phyloP scores from a whole-genome alignment of 2,113 vertebrate species.

The Poecile atricapillus region DNA sequence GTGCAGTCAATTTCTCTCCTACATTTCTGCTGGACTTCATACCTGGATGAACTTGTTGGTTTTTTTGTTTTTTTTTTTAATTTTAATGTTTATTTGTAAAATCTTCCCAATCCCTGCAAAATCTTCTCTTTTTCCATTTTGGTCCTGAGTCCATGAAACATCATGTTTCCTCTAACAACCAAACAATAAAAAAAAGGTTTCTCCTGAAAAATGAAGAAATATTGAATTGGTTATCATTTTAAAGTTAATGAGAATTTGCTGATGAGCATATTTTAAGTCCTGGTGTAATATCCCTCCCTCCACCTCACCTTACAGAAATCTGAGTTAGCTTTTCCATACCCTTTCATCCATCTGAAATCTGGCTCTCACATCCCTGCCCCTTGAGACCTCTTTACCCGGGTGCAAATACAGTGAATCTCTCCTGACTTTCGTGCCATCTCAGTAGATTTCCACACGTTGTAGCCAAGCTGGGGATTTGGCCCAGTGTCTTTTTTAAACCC shows the following conservation, averaged over 20 bases:
- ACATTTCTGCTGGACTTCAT: neutral
- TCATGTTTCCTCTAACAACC: neutral
- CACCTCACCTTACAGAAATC: neutral
- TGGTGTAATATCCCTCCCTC: neutral
- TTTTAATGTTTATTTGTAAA: neutral
- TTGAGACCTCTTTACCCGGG: neutral
- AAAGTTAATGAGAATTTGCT: neutral
- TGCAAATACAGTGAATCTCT: neutral
- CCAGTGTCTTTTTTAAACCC: constrained; percentile 63
- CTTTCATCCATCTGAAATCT: neutral
- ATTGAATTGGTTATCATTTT: neutral
- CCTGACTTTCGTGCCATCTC: neutral
- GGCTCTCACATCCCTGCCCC: neutral
- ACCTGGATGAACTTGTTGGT: neutral
- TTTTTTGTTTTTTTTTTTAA: neutral
- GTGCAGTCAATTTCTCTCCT: neutral
- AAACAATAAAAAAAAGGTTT: neutral
- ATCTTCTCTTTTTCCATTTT: neutral
- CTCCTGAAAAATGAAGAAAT: neutral
- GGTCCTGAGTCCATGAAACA: neutral
- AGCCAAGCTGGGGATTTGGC: constrained; percentile 59
- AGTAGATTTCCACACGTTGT: constrained; percentile 22
- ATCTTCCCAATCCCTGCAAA: neutral
- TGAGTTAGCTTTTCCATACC: neutral
- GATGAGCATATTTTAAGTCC: neutral